Evolutionary conservation across 2,797 vertebrate genomes (phyloP).

Genomic region (Synaphobranchus kaupii): DNA sequence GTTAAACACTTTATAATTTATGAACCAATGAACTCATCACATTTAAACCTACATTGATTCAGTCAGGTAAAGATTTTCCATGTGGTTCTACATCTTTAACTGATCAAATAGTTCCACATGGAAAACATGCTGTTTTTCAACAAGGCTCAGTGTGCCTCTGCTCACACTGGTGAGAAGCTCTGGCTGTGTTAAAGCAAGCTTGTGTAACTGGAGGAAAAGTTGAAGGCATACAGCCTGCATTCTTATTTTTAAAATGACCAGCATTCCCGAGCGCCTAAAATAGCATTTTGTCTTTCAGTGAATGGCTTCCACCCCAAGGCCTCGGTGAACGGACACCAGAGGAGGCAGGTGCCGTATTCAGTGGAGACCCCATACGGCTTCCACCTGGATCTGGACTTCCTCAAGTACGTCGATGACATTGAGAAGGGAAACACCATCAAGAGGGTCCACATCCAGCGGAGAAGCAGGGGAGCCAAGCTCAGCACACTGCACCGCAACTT

Average conservation of each 20-base stretch:
- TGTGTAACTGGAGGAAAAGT: too few species aligned
- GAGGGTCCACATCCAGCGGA: constrained; percentile 85
- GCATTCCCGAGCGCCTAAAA: background rate
- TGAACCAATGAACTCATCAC: background rate
- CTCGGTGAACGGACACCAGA: constrained; percentile 71
- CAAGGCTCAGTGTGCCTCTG: background rate
- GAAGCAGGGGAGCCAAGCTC: constrained; percentile 83
- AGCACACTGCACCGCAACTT: constrained; percentile 89
- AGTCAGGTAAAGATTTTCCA: background rate
- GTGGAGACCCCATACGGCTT: constrained; percentile 97
- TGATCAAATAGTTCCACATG: background rate
- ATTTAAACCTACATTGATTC: background rate
- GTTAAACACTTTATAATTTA: background rate
- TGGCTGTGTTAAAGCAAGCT: background rate
- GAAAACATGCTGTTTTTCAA: too few species aligned
- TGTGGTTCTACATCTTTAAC: background rate
- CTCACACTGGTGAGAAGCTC: background rate
- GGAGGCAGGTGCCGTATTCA: constrained; percentile 81
- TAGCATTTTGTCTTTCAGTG: constrained; percentile 61
- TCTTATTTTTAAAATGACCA: background rate
- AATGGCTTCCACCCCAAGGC: constrained; percentile 65
- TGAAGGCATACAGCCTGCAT: background rate
- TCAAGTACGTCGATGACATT: constrained; percentile 98
- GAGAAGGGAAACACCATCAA: constrained; percentile 96
- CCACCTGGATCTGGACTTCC: constrained; percentile 91